Evolutionary conservation across 2,113 vertebrate genomes (phyloP), one percentile per base, ranked within the genome.

Genomic region (Eolophus roseicapilla): DNA sequence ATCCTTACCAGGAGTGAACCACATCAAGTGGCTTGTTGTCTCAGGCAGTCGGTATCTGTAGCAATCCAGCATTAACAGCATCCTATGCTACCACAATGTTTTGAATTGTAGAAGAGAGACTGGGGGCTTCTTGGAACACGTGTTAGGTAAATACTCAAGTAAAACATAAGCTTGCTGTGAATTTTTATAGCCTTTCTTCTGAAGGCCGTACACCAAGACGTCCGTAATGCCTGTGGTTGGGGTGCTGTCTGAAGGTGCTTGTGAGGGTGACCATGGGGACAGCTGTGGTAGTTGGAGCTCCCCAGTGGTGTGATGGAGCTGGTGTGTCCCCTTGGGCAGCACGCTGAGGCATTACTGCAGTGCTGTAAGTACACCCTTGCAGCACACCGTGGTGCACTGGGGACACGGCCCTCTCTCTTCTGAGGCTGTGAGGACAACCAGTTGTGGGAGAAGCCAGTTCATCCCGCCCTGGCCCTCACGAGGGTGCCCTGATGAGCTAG

Each of bases 401-500:
- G 12, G 11, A 41, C 39, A 41, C 39, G 39, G n/a, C 13, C 28
- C 10, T 5, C 3, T 3, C 23, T 50, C 29, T 63, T 53, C 6
- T 0, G 55, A 33, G 73, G 41, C 39, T 3, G 17, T 43, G 68
- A 14, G 9, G 69, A 14, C 0, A 8, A 11, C 9, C 20, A 17
- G 64, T 33, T 9, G 0, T 1, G 0, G 37, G 20, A 47, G 18
- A 33, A 39, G 17, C 1, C 0, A 0, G 4, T 39, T 62, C 11
- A 37, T 52, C 17, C 43, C 4, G 4, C 7, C 63, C 37, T 9
- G 52, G 37, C 33, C 33, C 57, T 35, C 57, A 59, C 9, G 4
- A 59, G 33, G 33, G 21, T 10, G 21, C 33, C 33, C 57, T 15
- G 33, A 59, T 35, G 57, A 23, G 41, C 27, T 17, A 12, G 35